Conservation (phyloP, 2,797 vertebrate genomes). For the Sebastiscus albofasciatus region DNA sequence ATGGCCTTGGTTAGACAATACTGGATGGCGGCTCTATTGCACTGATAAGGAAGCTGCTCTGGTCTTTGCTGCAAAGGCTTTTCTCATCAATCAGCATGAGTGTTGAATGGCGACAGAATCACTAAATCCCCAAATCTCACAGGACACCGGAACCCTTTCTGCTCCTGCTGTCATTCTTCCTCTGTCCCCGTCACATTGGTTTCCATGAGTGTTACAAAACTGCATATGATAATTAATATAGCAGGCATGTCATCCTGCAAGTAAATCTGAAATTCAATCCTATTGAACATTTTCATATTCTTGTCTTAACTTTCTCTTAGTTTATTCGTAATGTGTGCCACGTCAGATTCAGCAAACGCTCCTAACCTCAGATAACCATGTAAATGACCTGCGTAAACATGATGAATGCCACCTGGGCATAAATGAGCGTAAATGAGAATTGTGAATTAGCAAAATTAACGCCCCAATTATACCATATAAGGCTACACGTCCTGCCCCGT, state of each 20-base stretch:
- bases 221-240: background rate
- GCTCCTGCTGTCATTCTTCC: background rate
- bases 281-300: no score
- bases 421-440: no score
- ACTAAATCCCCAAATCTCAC: background rate
- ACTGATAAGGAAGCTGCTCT: conserved; percentile 1
- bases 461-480: no score
- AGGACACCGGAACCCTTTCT: background rate
- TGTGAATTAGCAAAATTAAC: no score
- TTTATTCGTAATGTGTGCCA: no score
- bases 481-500: no score
- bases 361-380: no score
- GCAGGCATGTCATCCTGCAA: background rate
- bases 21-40: background rate
- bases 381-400: no score
- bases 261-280: background rate
- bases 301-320: no score
- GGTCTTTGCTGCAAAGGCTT: background rate
- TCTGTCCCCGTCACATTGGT: background rate
- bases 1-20: background rate
- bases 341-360: no score
- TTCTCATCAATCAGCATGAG: conserved; percentile 11
- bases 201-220: background rate
- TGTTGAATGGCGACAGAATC: background rate
- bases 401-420: fast-evolving